phyloP scores from a whole-genome alignment of 2,888 invertebrate genomes.

The Lissonota sp. region DNA sequence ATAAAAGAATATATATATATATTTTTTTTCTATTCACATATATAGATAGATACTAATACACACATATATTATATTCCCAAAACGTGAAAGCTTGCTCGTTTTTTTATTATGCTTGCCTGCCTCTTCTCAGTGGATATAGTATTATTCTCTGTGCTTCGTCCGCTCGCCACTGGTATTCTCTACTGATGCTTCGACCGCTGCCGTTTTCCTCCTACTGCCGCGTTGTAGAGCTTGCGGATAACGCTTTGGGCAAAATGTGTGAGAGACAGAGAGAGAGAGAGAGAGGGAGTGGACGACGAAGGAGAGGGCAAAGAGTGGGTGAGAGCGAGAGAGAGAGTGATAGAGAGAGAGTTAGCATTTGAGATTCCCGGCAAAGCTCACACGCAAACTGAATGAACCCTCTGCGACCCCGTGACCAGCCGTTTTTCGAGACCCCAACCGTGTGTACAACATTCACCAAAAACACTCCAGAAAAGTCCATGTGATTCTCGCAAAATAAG shows the following conservation, averaged over 20 bases:
- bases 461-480: too few species aligned
- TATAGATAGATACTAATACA: neutral
- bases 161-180: conserved; percentile 39
- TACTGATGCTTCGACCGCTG: conserved; percentile 36
- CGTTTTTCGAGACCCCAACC: conserved; percentile 54
- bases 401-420: conserved; percentile 72
- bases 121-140: conserved; percentile 50
- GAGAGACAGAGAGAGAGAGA: conserved; percentile 34
- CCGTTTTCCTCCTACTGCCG: conserved; percentile 43
- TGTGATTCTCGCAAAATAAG: too few species aligned
- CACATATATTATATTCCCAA: conserved; percentile 27
- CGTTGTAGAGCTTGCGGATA: conserved; percentile 34
- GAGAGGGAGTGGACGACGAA: conserved; percentile 24
- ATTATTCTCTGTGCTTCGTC: too few species aligned
- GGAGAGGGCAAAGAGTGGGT: neutral
- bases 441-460: neutral
- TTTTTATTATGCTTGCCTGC: conserved; percentile 51
- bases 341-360: conserved; percentile 25
- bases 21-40: too few species aligned
- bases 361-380: conserved; percentile 67
- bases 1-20: neutral
- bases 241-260: too few species aligned
- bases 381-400: conserved; percentile 79
- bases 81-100: conserved; percentile 42
- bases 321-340: conserved; percentile 6